Evolutionary conservation across 1,140 invertebrate genomes (phyloP), one percentile per base, ranked within the genome.

Genomic region (Drosophila sproati): DNA sequence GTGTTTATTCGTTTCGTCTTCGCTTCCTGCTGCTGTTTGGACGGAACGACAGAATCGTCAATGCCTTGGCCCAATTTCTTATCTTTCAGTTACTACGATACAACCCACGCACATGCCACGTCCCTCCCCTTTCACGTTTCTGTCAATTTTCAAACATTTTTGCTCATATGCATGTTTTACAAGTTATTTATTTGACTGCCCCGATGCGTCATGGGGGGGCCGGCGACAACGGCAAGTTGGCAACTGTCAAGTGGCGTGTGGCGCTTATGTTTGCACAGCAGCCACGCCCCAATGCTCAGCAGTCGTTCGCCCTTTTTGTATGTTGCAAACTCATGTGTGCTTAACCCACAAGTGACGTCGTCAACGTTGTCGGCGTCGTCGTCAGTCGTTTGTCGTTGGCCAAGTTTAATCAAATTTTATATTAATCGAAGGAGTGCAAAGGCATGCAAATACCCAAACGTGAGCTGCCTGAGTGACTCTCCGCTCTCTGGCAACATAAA

Each of bases 161-260:
- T 89, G 85, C 85, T 89, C 85, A 89, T 89, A 89, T 89, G 85
- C 85, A 89, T 89, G 85, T 89, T 89, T 90, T 90, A 89, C 85
- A 89, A 89, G 85, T 89, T 89, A 89, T 89, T 89, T 89, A 89
- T 89, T 89, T 90, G 85, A 78, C 78, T 87, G 79, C 74, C 68
- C 59, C 39, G 63, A 68, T 55, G 62, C 55, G 61, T 51, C 45
- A 56, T 50, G 62, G 62, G 66, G 66, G 51, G 39, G 59, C 35
- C 20, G 39, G 51, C 41, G 47, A 48, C 50, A 61, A 69, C 41
- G 45, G 54, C 50, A 66, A 69, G 55, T 59, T 7, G 55, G 56
- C 55, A 72, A 31, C 43, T 61, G 62, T 48, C 73, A 72, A 61
- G 73, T 77, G 73, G 69, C 75, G 28, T 74, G 64, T 70, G 55